Conservation (phyloP, 2,888 invertebrate species). For the Andrena haemorrhoa region DNA sequence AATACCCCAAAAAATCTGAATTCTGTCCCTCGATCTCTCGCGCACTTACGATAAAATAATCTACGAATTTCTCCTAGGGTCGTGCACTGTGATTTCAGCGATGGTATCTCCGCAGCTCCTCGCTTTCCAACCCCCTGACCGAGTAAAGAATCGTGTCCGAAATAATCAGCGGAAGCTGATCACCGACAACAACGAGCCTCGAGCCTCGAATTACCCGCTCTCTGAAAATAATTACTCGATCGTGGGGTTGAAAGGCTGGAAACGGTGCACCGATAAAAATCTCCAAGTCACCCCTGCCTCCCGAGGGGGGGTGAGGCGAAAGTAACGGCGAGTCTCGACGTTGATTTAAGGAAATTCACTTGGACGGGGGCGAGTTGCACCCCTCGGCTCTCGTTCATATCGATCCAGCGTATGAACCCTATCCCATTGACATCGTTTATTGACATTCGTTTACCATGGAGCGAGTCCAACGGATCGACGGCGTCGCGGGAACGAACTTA, state of each 20-base stretch:
- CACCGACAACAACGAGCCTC: background rate
- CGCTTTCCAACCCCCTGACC: slow-evolving; percentile 16
- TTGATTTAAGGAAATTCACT: slow-evolving; percentile 9
- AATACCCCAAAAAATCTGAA: background rate
- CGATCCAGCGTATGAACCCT: slow-evolving; percentile 72
- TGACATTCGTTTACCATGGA: slow-evolving; percentile 48
- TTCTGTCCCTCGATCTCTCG: background rate
- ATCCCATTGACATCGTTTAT: slow-evolving; percentile 56
- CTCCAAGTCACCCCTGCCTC: background rate
- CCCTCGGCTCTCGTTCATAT: slow-evolving; percentile 52
- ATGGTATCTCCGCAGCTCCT: slow-evolving; percentile 13
- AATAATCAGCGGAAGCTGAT: background rate
- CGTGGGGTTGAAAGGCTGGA: slow-evolving; percentile 10
- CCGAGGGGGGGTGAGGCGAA: background rate
- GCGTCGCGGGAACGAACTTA: slow-evolving; percentile 27
- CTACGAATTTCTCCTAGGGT: slow-evolving; percentile 64
- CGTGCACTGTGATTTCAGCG: slow-evolving; percentile 39
- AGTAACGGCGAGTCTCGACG: background rate
- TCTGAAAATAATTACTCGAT: background rate
- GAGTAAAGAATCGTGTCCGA: background rate
- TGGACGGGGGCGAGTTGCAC: background rate
- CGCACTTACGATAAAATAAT: slow-evolving; percentile 56
- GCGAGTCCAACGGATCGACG: slow-evolving; percentile 52
- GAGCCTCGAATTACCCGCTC: background rate
- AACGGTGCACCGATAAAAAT: slow-evolving; percentile 5